Base-by-base conservation (phyloP, 2,888 invertebrate species). In the Hololepta plana region DNA sequence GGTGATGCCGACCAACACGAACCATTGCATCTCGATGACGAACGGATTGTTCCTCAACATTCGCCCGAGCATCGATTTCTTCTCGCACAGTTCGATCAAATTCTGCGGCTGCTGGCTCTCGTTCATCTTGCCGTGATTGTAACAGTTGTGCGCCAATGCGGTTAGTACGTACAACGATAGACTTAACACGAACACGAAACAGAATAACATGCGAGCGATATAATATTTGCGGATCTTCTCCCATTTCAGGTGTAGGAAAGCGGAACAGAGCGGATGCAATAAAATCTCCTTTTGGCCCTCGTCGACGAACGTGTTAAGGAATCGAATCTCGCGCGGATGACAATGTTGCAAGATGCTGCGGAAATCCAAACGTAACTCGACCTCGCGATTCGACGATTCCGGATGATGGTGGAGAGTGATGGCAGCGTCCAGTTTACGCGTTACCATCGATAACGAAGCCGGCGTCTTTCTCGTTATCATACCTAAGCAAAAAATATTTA, bases 141-240 rank as follows among this genome's bases (percentile, higher is more conserved):
- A 82, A 44, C 82, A 82, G 41, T 81, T 80, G 47, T 82, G 80
- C 2, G 82, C 82, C 25, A 84, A 51, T 2, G 80, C 81, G 3
- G 79, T 81, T 43, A 82, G 56, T 8, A 82, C 81, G 49, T 82
- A 84, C 5, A 79, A 51, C 1, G 81, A 81, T n/a, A 84, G 60
- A 36, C 80, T 74, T 28, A 81, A 49, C 30, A 84, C 76, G 45
- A 81, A 84, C 30, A 77, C 66, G 34, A 79, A 71, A 49, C 80
- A 81, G 40, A 82, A 67, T 34, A 81, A 62, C 38, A 84, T 58
- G 27, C 82, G 60, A 1, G 75, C 80, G 8, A 82, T 72, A 44
- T 85, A 85, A 46, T 82, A 87, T 54, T 82, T 82, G 14, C 84
- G 64, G 36, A 87, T 84, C 51, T 85, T 82, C 42, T 81, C 79